Base-by-base conservation (phyloP, 2,888 invertebrate species). In the Clepsis dumicolana region DNA sequence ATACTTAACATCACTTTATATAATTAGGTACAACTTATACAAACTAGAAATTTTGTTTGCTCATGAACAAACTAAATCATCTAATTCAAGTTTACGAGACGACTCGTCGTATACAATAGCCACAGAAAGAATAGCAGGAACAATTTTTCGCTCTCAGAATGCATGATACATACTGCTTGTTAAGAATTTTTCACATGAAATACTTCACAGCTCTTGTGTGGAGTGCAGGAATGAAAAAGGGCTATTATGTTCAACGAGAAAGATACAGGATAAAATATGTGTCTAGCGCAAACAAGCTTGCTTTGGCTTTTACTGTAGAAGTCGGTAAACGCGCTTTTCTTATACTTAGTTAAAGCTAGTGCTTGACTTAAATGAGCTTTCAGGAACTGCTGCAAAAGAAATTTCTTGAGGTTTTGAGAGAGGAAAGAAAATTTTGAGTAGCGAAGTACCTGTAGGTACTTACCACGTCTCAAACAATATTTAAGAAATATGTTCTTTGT, bases 121-220 rank as follows among this genome's bases (percentile, higher is more conserved):
- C 18, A 10, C 38, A 35, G 16, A 24, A 59, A 60, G 53, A 52
- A 27, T 24, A 24, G n/a, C 21, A 25, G 7, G 38, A 29, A 29
- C 53, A 60, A 52, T 29, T 38, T 60, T 53, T 35, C 16, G 44
- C 44, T 60, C 21, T 24, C 52, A 65, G 38, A 7, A 12, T n/a
- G 29, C 29, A 27, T 53, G 64, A 48, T 64, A 44, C 56, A 64
- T 16, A n/a, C 14, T 2, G 25, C 18, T 59, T 41, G 21, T 27
- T 16, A 25, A 59, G 41, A 21, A 50, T 50, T 57, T 64, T 64
- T 56, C 32, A 54, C 25, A 41, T 59, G 41, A 41, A 25, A 38
- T 59, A 59, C 59, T 59, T 59, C 59, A 64, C 44, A 64, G 32
- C 56, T 21, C 64, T 64, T 12, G 21, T 35, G 29, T n/a, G 16